Conservation (phyloP, 2,113 vertebrate genomes). For the Serinus canaria region DNA sequence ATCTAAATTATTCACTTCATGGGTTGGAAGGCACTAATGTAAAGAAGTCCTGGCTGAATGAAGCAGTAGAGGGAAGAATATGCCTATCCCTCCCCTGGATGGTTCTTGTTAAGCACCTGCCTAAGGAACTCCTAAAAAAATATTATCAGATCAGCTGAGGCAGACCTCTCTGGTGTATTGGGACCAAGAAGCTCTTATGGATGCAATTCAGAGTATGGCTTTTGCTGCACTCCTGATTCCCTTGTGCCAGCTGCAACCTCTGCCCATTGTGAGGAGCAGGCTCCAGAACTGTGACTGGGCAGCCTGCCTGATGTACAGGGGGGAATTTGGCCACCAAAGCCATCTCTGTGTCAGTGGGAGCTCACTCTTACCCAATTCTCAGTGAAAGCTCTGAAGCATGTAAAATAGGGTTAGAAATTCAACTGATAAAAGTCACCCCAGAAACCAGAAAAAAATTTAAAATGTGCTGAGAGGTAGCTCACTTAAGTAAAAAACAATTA, state of each 20-base stretch:
- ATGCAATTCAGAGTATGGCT: background rate
- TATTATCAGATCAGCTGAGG: background rate
- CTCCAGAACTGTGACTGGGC: background rate
- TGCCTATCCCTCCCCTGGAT: background rate
- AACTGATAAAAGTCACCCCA: background rate
- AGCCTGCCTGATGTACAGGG: background rate
- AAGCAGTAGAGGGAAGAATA: background rate
- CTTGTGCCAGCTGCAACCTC: background rate
- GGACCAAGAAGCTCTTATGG: background rate
- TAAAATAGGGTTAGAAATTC: background rate
- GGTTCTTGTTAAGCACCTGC: background rate
- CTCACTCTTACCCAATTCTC: background rate
- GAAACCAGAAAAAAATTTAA: background rate
- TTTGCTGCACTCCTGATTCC: rapidly evolving
- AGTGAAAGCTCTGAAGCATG: background rate
- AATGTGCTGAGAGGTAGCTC: background rate
- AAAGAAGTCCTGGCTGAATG: background rate
- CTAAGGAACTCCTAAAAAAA: background rate
- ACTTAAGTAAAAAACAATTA: background rate
- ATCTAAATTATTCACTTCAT: background rate
- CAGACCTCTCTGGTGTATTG: background rate
- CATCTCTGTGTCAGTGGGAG: background rate
- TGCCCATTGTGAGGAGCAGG: background rate
- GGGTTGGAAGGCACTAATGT: background rate
- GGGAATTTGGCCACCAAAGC: background rate